A percentile compares a stretch with the other conserved stretches of the same genome.
phyloP scores from a whole-genome alignment of 2,797 vertebrate species.

The Molossus molossus region DNA sequence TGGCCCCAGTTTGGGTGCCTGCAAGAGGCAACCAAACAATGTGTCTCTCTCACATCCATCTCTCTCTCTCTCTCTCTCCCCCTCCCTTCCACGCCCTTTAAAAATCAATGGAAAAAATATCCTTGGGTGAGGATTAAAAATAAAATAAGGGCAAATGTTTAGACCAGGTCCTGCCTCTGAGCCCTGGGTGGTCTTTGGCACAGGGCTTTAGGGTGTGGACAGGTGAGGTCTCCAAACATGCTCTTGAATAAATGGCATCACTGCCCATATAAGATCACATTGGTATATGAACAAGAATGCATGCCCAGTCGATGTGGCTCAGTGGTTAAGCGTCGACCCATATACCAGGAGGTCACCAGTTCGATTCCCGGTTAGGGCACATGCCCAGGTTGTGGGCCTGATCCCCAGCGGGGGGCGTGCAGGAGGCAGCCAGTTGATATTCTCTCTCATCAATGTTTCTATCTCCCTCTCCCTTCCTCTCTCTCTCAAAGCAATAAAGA shows the following conservation, averaged over 20 bases:
- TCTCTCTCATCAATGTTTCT: background rate
- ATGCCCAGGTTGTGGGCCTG: background rate
- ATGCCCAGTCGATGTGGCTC: background rate
- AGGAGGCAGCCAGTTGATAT: background rate
- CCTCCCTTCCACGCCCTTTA: too few relatives aligned
- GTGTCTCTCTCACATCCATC: too few relatives aligned
- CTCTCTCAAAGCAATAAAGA: background rate
- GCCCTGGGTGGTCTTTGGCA: background rate
- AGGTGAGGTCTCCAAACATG: background rate
- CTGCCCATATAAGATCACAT: background rate
- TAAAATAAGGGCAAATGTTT: background rate
- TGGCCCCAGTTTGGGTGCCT: too few relatives aligned
- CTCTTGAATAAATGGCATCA: background rate
- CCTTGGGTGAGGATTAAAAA: too few relatives aligned
- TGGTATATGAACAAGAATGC: background rate
- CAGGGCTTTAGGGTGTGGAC: background rate
- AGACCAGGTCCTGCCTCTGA: background rate
- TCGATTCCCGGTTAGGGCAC: background rate
- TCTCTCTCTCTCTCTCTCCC: too few relatives aligned
- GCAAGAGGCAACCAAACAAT: too few relatives aligned
- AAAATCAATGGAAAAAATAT: too few relatives aligned
- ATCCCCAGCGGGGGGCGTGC: background rate
- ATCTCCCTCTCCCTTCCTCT: background rate
- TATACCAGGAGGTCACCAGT: background rate
- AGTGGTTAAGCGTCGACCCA: background rate